Evolutionary conservation across 2,113 vertebrate genomes (phyloP).

Genomic region (rabbit (Oryctolagus cuniculus)): mOryCun1.1 NC_091432.1:203867501-203868000

Average conservation of each 20-base stretch:
- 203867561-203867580: slow-evolving; percentile 35
- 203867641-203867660: background rate
- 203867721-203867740: slow-evolving; percentile 31
- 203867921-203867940: slow-evolving; percentile 22
- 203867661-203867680: slow-evolving; percentile 29
- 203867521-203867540: slow-evolving; percentile 45
- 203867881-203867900: slow-evolving; percentile 37
- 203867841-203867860: slow-evolving; percentile 41
- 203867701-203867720: slow-evolving; percentile 32
- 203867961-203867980: background rate
- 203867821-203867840: slow-evolving; percentile 30
- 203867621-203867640: background rate
- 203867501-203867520: slow-evolving; percentile 1
- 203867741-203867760: background rate
- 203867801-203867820: slow-evolving; percentile 62
- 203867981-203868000: slow-evolving; percentile 36
- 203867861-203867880: slow-evolving; percentile 42
- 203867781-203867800: slow-evolving; percentile 42
- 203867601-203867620: slow-evolving; percentile 33
- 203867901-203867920: slow-evolving; percentile 54
- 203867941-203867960: background rate
- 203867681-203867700: slow-evolving; percentile 33
- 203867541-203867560: slow-evolving; percentile 36
- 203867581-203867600: slow-evolving; percentile 14
- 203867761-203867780: slow-evolving; percentile 51